phyloP scores from a whole-genome alignment of 2,888 invertebrate species.

The Conus canariensis region DNA sequence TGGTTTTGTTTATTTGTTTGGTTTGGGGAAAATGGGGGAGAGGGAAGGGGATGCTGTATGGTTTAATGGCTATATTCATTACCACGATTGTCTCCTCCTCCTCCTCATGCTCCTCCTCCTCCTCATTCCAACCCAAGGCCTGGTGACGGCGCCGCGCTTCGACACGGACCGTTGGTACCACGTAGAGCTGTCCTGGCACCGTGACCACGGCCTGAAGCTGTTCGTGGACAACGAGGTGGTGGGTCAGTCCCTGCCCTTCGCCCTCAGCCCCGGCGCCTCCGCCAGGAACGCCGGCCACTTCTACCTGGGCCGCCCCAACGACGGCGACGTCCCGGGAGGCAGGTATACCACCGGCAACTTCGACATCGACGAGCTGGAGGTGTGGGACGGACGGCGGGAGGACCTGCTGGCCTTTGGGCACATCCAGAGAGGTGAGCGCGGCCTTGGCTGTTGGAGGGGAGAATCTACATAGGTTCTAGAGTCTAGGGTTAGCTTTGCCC shows the following conservation, averaged over 20 bases:
- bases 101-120: neutral
- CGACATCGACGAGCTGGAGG: slow-evolving; percentile 70
- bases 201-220: slow-evolving; percentile 66
- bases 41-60: too few species aligned
- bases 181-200: slow-evolving; percentile 74
- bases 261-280: neutral
- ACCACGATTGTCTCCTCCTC: too few species aligned
- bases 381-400: slow-evolving; percentile 71
- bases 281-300: slow-evolving; percentile 51
- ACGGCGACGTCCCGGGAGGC: slow-evolving; percentile 60
- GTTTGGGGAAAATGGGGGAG: too few species aligned
- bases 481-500: neutral
- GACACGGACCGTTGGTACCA: slow-evolving; percentile 71
- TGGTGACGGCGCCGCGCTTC: slow-evolving; percentile 57
- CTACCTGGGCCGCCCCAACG: slow-evolving; percentile 67
- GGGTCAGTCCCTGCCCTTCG: slow-evolving; percentile 1
- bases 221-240: slow-evolving; percentile 67
- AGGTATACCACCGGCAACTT: slow-evolving; percentile 60
- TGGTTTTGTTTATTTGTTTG: too few species aligned
- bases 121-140: neutral
- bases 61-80: too few species aligned
- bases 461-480: neutral
- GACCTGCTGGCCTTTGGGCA: slow-evolving; percentile 70
- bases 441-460: neutral
- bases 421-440: slow-evolving; percentile 66